phyloP scores from a whole-genome alignment of 2,888 invertebrate species.

The Lycophotia porphyrea region DNA sequence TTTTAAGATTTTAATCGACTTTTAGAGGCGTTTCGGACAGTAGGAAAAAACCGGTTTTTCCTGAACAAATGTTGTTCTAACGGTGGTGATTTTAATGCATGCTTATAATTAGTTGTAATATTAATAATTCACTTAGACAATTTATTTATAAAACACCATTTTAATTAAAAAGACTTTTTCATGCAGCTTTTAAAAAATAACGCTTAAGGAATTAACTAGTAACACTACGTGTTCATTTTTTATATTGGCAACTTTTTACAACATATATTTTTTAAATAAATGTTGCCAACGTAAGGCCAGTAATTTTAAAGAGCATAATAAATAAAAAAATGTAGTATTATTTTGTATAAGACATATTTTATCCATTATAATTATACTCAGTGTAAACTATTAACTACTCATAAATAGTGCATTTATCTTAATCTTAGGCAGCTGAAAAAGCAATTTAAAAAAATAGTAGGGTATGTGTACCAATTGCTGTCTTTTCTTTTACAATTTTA shows the following conservation, averaged over 20 bases:
- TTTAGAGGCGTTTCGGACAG: conserved; percentile 3
- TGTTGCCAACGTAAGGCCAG: conserved; percentile 67
- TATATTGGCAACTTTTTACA: conserved; percentile 53
- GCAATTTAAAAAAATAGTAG: conserved; percentile 6
- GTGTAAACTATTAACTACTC: conserved; percentile 45
- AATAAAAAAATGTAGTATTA: conserved; percentile 53
- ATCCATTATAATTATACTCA: conserved; percentile 31
- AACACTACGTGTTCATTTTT: conserved; percentile 47
- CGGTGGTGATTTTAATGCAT: conserved; percentile 10
- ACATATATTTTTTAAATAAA: conserved; percentile 46
- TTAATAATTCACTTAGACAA: conserved; percentile 37
- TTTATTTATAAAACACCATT: conserved; percentile 47
- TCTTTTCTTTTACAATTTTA: not conserved
- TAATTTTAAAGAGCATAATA: conserved; percentile 58
- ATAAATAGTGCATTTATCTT: conserved; percentile 58
- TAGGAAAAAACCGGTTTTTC: not conserved
- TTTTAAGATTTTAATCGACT: conserved; percentile 20
- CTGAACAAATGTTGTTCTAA: not conserved
- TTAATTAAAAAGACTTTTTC: conserved; percentile 19
- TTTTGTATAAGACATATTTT: conserved; percentile 53
- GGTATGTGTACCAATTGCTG: conserved; percentile 46
- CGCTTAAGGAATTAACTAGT: conserved; percentile 26
- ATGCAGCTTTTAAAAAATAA: conserved; percentile 28
- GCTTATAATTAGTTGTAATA: conserved; percentile 2
- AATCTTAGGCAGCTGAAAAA: conserved; percentile 25